Conservation (phyloP, 2,113 vertebrate species). For the Zosterops japonicus region DNA sequence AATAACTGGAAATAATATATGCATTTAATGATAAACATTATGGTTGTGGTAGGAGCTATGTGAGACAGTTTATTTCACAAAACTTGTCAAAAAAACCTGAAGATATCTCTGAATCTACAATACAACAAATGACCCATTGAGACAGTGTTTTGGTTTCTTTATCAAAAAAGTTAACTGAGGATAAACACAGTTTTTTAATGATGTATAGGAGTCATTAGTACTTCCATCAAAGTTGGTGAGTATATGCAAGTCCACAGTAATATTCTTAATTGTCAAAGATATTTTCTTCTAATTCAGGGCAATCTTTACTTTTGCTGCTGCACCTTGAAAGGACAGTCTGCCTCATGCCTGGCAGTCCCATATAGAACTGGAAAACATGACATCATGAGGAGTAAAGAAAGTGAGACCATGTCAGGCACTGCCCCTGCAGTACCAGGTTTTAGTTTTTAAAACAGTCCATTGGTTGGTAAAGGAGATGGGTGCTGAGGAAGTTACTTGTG, state of each 20-base stretch:
- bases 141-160: not conserved
- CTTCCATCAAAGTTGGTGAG: not conserved
- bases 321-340: not conserved
- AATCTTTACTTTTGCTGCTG: not conserved
- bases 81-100: not conserved
- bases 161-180: not conserved
- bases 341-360: not conserved
- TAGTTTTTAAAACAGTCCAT: not conserved
- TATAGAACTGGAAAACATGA: not conserved
- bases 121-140: not conserved
- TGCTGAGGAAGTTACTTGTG: not conserved
- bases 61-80: not conserved
- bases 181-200: not conserved
- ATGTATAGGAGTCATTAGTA: not conserved
- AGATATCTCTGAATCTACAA: not conserved
- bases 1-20: not conserved
- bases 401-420: not conserved
- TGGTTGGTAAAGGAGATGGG: accelerated
- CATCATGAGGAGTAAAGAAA: not conserved
- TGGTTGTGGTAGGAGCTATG: not conserved
- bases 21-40: not conserved
- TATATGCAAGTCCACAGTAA: not conserved
- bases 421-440: not conserved
- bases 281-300: not conserved
- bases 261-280: not conserved